Conservation (phyloP, 1,140 invertebrate species). For the Apis dorsata region DNA sequence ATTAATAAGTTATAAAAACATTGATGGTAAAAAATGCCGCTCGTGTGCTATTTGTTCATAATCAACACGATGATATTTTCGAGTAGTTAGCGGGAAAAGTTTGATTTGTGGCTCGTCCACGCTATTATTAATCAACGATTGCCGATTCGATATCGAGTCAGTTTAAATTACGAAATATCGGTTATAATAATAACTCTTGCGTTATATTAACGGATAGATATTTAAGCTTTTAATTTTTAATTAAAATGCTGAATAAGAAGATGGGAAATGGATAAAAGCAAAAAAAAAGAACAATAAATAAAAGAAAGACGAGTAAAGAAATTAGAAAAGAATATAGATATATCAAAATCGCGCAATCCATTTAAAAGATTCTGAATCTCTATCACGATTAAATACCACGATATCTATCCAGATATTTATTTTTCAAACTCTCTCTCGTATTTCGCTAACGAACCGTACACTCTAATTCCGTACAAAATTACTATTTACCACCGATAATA, state of each 20-base stretch:
- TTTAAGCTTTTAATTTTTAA: neutral
- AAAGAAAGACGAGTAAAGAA: too few relatives aligned
- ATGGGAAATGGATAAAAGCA: neutral
- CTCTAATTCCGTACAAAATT: neutral
- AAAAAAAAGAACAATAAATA: too few relatives aligned
- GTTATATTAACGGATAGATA: neutral
- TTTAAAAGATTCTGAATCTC: neutral
- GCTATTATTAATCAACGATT: slow-evolving; percentile 2
- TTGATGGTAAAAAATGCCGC: neutral
- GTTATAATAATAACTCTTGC: neutral
- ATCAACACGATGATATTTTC: neutral
- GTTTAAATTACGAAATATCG: neutral
- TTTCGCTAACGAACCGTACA: neutral
- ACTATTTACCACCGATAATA: neutral
- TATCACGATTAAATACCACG: neutral
- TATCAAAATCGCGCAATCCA: neutral
- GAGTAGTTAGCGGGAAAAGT: too few relatives aligned
- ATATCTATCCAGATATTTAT: neutral
- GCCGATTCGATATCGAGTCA: neutral
- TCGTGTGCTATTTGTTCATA: neutral
- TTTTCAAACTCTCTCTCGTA: neutral
- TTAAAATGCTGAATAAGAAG: neutral
- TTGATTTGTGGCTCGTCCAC: neutral
- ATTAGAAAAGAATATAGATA: too few relatives aligned
- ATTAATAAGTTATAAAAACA: neutral